Base-by-base conservation (phyloP, 2,113 vertebrate species). In the Percopsis transmontana region DNA sequence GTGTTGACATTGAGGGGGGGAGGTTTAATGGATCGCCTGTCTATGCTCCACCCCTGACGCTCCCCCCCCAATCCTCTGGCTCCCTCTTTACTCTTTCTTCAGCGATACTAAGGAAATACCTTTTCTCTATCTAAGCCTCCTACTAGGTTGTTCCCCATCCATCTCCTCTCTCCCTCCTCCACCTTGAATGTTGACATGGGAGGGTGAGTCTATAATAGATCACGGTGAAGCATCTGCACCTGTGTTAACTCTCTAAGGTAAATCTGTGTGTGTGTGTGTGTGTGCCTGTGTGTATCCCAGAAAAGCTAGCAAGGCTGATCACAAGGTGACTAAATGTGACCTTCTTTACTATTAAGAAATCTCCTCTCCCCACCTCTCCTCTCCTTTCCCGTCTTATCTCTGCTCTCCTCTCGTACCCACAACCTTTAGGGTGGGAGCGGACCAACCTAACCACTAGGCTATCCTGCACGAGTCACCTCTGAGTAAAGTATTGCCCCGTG, bases 191-290 rank as follows among this genome's bases (percentile, higher is more conserved):
- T 87, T 82, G 84, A 85, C 80, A 82, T 68, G 80, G 84, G 79
- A 82, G 84, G 73, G 73, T 76, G 86, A 85, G 73, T 80, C 84
- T 85, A 85, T 33, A 33, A 88, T 90, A 81, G 86, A 90, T 90
- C 82, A 90, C 83, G 58, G 68, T 79, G 85, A 88, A 85, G 82
- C 82, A 88, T 86, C 80, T 87, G 88, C 88, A 90, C 88, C 85
- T 87, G 85, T 86, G 88, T 88, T 88, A 81, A 85, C 81, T 86
- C 86, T 90, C 84, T 75, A 63, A 66, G 81, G 50, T 64, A 69
- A 39, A 41, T 66, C 69, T 58, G 63, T 70, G 70, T 9, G 54
- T 39, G 54, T 56, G 54, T 16, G 54, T 39, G 54, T 27, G 16
- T 57, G 54, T 56, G 54, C n/a, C 15, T 57, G 54, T 20, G 33